Evolutionary conservation across 2,888 invertebrate genomes (phyloP), one percentile per base, ranked within the genome.

Genomic region (Spicauda simplicius): DNA sequence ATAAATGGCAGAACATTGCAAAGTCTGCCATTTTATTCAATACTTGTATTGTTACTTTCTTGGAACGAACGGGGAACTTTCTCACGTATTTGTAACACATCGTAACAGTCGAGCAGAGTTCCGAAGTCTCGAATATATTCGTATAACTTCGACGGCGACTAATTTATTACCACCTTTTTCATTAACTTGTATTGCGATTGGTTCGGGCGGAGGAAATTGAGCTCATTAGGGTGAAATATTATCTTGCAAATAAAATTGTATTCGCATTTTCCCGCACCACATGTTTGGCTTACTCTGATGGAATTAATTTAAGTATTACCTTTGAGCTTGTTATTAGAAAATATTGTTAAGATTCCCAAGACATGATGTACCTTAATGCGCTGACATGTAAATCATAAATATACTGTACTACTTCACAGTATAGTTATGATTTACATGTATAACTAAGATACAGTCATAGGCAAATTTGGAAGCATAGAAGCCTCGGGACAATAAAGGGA

Each of bases 1-100:
- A 72, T 69, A 62, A 68, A 74, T 72, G 72, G 68, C 72, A 72
- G 69, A 63, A 71, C 64, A 63, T 54, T 57, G 72, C 71, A 54
- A 75, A 74, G 70, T 77, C 70, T 69, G 70, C 71, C 72, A 66
- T 77, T 80, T 75, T 75, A 77, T 80, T 82, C 76, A 80, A 77
- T 73, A 72, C 69, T 65, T 70, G 60, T 67, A 62, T 71, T 68
- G 70, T 67, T 66, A 65, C 68, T 71, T 65, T 61, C 61, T 52
- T 53, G 16, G 64, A 63, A 52, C 37, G 55, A 69, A 58, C 45
- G 65, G 55, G 58, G 52, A 70, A 72, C 53, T 71, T 70, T 69
- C 60, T 61, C 69, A 70, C 70, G 65, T 70, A 69, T 64, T 69
- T 62, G 67, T 68, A 60, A 64, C 69, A 67, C 67, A 67, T 66